Conservation (phyloP, 2,888 invertebrate genomes). For the Stenchaetothrips biformis region DNA sequence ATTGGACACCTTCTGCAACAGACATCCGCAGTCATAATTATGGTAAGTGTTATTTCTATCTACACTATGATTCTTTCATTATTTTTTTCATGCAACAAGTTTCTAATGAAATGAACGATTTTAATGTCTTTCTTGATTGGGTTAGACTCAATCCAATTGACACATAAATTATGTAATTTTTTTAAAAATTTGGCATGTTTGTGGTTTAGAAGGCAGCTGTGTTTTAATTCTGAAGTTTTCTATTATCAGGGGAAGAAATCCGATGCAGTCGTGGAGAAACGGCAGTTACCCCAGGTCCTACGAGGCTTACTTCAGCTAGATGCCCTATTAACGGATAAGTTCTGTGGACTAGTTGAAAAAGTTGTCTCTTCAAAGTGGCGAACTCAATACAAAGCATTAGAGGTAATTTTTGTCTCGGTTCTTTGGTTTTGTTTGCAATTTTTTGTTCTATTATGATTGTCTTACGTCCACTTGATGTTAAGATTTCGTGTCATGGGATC, state of each 20-base stretch:
- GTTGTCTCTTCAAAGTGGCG: conserved; percentile 43
- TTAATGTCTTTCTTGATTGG: too few species aligned
- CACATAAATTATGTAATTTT: too few species aligned
- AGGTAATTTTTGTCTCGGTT: conserved; percentile 43
- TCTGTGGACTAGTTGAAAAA: conserved; percentile 44
- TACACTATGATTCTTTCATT: too few species aligned
- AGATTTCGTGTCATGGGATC: conserved; percentile 85
- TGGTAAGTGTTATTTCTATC: too few species aligned
- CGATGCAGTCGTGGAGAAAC: conserved; percentile 38
- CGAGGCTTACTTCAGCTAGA: conserved; percentile 44
- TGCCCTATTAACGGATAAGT: conserved; percentile 44
- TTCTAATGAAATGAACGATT: too few species aligned
- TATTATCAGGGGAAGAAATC: conserved; percentile 29
- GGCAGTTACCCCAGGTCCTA: conserved; percentile 42
- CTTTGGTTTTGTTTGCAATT: neutral
- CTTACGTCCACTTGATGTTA: conserved; percentile 39
- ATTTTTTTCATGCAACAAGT: too few species aligned
- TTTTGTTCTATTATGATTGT: too few species aligned
- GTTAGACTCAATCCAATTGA: too few species aligned
- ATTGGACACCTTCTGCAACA: too few species aligned
- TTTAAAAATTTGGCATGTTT: too few species aligned
- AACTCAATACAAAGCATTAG: conserved; percentile 50
- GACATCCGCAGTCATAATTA: too few species aligned
- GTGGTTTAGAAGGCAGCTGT: neutral
- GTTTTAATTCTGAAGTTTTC: conserved; percentile 25